phyloP scores from a whole-genome alignment of 2,888 invertebrate genomes.

The Dryococelus australis region DNA sequence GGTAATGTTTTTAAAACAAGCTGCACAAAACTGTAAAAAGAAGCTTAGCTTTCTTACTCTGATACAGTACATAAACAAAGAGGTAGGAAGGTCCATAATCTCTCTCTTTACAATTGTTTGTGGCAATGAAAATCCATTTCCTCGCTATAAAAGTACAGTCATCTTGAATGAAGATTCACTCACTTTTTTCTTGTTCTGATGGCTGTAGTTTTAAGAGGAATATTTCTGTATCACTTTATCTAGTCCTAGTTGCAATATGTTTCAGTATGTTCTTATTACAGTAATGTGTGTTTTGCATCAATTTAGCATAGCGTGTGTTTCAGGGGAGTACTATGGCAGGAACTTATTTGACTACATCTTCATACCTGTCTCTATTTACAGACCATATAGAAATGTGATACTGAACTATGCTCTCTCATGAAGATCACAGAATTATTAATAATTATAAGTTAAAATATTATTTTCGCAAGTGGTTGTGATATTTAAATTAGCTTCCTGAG shows the following conservation, averaged over 20 bases:
- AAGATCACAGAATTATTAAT: not conserved
- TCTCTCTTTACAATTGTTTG: not conserved
- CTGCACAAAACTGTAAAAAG: not conserved
- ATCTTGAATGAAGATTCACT: not conserved
- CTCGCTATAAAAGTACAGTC: not conserved
- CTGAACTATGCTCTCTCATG: constrained; percentile 2
- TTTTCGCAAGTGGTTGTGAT: constrained; percentile 16
- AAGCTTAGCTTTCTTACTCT: not conserved
- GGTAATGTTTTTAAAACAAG: not conserved
- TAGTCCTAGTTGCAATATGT: constrained; percentile 44
- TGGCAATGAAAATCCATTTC: not conserved
- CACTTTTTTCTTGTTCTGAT: not conserved
- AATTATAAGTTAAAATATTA: not conserved
- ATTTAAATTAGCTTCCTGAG: not conserved
- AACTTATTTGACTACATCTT: not conserved
- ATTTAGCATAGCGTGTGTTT: not conserved
- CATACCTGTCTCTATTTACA: not conserved
- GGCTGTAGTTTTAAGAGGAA: not conserved
- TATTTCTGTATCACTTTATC: constrained; percentile 37
- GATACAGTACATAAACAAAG: constrained; percentile 6
- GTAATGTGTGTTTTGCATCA: not conserved
- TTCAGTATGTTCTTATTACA: constrained; percentile 19
- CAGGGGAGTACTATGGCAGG: not conserved
- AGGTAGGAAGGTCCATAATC: not conserved
- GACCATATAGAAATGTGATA: not conserved